Conservation (phyloP, 2,797 vertebrate species). For the Arremon aurantiirostris region DNA sequence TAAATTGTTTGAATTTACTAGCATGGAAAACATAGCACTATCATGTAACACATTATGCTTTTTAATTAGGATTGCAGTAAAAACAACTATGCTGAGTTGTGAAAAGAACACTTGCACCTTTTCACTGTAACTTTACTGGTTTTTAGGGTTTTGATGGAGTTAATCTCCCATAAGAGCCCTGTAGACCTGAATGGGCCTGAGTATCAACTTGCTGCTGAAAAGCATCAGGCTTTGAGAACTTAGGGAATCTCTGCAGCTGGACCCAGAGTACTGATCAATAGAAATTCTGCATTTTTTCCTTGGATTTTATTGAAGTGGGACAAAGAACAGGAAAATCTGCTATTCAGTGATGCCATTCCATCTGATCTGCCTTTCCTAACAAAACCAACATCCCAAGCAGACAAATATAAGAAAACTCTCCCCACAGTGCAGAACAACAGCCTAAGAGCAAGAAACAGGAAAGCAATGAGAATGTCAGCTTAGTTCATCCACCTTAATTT, state of each 20-base stretch:
- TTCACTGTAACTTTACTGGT: background rate
- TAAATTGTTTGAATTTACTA: background rate
- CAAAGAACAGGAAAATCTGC: background rate
- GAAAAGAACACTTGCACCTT: background rate
- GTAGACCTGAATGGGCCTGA: background rate
- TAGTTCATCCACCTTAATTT: background rate
- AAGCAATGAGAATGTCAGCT: background rate
- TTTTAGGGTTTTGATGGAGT: background rate
- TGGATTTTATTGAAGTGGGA: background rate
- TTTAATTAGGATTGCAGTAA: background rate
- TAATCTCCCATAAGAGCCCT: background rate
- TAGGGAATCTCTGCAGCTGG: background rate
- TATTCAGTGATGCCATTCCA: accelerated
- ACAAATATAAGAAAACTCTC: background rate
- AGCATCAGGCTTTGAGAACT: background rate
- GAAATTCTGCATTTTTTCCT: background rate
- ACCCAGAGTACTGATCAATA: background rate
- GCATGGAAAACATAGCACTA: background rate
- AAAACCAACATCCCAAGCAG: background rate
- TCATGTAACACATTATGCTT: background rate
- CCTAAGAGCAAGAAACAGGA: background rate
- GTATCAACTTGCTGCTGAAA: background rate
- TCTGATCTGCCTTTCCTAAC: background rate
- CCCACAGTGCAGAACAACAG: background rate
- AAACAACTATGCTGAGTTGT: background rate